These are phyloP conservation scores for Papilio dardanus DNA, from an alignment of 1,140 invertebrate species.

Conservation along the genomic window DNA sequence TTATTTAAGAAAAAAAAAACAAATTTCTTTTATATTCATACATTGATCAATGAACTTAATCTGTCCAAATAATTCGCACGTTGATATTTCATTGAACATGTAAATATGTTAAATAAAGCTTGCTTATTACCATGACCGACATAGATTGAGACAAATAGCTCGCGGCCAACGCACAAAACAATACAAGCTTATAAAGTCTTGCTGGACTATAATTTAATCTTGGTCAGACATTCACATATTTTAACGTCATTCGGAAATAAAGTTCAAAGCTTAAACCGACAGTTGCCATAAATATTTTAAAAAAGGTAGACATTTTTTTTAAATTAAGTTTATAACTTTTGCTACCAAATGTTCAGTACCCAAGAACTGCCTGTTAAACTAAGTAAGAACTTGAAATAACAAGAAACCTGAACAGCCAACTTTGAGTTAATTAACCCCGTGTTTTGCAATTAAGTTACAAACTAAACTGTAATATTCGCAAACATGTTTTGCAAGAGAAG, in stretches of 20 bases:
- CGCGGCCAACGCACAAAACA: background rate
- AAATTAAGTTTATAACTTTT: no score
- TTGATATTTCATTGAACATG: constrained; percentile 9
- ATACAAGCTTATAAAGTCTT: background rate
- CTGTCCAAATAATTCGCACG: background rate
- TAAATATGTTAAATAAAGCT: background rate
- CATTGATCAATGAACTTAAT: background rate
- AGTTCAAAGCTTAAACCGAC: background rate
- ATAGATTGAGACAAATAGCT: background rate
- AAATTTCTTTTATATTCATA: background rate
- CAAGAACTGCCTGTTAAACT: no score
- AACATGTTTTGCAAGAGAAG: constrained; percentile 16
- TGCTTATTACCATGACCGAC: constrained; percentile 12
- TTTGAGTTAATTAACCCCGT: constrained; percentile 2
- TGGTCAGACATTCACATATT: background rate
- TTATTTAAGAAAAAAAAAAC: background rate
- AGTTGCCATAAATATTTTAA: background rate
- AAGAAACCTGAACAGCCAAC: background rate
- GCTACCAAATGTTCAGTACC: no score
- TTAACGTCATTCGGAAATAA: background rate
- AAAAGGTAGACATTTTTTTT: background rate
- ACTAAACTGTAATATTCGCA: constrained; percentile 11
- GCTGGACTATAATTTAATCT: background rate
- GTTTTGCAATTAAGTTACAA: constrained; percentile 14
- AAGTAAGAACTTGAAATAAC: background rate